phyloP scores from a whole-genome alignment of 92 coral and sea anemone species.

The Plumapathes pennacea region DNA sequence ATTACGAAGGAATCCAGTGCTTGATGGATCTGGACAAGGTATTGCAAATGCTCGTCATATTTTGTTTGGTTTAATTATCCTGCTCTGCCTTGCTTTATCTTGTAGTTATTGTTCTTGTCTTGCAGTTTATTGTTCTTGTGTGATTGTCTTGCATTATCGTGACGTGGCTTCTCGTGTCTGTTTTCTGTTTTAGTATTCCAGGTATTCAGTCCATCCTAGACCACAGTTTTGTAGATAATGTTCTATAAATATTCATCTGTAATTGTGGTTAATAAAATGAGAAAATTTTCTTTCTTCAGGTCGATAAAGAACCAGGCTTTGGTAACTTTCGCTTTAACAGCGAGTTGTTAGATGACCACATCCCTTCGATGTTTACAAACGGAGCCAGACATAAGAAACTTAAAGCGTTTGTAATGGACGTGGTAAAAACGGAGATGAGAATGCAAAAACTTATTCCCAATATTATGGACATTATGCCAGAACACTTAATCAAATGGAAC shows the following conservation, averaged over 20 bases:
- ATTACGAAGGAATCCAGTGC: constrained; percentile 65
- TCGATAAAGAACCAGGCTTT: constrained; percentile 76
- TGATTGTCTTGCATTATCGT: no score
- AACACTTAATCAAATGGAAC: constrained; percentile 84
- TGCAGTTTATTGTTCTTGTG: no score
- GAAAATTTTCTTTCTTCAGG: constrained; percentile 17
- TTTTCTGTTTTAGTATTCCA: no score
- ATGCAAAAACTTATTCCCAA: constrained; percentile 69
- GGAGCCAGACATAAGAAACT: constrained; percentile 62
- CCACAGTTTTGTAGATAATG: no score
- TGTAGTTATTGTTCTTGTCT: no score
- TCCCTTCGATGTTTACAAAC: constrained; percentile 82
- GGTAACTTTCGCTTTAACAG: constrained; percentile 80
- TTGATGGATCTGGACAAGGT: constrained; percentile 58
- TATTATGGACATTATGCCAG: constrained; percentile 86
- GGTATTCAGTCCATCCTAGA: no score
- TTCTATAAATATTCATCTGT: no score
- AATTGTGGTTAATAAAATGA: not conserved
- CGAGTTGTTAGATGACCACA: constrained; percentile 63
- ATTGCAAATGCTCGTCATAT: no score
- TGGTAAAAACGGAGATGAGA: constrained; percentile 59
- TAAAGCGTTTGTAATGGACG: constrained; percentile 64
- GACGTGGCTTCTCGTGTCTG: no score
- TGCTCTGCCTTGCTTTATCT: no score
- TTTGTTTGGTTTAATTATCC: no score